phyloP scores from a whole-genome alignment of 1,140 invertebrate species.

The Dendroctonus valens region DNA sequence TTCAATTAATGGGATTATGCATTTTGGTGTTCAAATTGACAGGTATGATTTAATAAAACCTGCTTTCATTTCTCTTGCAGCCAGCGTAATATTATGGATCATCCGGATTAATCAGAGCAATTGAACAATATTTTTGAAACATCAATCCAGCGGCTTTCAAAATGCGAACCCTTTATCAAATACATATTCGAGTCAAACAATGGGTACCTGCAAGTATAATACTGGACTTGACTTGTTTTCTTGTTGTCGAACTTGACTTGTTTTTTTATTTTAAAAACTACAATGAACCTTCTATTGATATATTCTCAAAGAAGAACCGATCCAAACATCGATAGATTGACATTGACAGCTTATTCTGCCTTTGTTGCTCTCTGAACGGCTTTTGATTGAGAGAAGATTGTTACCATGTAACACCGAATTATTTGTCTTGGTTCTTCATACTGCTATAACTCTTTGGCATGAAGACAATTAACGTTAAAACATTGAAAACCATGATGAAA shows the following conservation, averaged over 20 bases:
- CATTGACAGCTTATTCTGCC: constrained; percentile 36
- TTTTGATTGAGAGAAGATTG: constrained; percentile 8
- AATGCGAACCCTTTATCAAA: too few relatives aligned
- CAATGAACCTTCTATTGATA: constrained; percentile 16
- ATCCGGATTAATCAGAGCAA: too few relatives aligned
- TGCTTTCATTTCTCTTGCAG: not conserved
- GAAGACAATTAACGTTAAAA: too few relatives aligned
- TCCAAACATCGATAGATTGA: constrained; percentile 40
- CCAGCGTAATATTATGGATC: not conserved
- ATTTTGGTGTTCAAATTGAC: not conserved
- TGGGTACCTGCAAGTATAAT: too few relatives aligned
- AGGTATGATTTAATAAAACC: not conserved
- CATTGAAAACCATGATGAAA: too few relatives aligned
- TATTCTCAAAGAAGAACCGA: constrained; percentile 29
- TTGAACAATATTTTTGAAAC: too few relatives aligned
- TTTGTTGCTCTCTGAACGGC: constrained; percentile 15
- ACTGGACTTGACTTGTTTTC: too few relatives aligned
- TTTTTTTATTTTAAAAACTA: constrained; percentile 1
- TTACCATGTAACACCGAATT: not conserved
- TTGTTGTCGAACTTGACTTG: not conserved
- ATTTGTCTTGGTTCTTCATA: too few relatives aligned
- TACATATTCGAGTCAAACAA: too few relatives aligned
- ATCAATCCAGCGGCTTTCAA: too few relatives aligned
- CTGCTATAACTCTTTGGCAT: too few relatives aligned
- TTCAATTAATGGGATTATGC: too few relatives aligned